Percentiles rank a stretch among this genome's conserved stretches.
phyloP scores from a whole-genome alignment of 1,140 invertebrate genomes.

The Drosophila varians region DNA sequence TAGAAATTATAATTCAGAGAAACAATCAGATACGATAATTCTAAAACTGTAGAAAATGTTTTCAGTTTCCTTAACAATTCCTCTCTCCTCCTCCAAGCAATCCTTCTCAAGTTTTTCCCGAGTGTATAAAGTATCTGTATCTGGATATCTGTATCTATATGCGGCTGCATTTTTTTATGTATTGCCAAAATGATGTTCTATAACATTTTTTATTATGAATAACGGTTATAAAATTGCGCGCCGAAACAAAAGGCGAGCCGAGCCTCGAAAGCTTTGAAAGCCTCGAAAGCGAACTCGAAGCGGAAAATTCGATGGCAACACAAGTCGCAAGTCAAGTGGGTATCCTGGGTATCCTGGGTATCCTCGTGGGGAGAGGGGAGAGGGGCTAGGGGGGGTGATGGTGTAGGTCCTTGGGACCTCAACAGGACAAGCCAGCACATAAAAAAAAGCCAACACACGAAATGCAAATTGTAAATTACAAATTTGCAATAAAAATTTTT shows the following conservation, averaged over 20 bases:
- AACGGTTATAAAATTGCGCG: conserved; percentile 75
- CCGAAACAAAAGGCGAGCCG: conserved; percentile 52
- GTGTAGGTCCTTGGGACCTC: neutral
- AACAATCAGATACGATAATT: too few relatives aligned
- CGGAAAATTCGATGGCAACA: conserved; percentile 25
- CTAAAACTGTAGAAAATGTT: too few relatives aligned
- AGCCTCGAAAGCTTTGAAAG: neutral
- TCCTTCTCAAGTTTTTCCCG: neutral
- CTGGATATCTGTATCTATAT: conserved; percentile 14
- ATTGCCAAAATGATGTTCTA: conserved; percentile 82
- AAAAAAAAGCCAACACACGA: conserved; percentile 73
- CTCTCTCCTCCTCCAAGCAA: too few relatives aligned
- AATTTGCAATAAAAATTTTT: conserved; percentile 84
- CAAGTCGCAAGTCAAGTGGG: conserved; percentile 66
- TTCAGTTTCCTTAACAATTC: neutral
- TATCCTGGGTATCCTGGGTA: neutral
- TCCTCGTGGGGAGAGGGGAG: neutral
- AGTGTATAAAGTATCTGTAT: conserved; percentile 1
- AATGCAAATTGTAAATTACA: conserved; percentile 84
- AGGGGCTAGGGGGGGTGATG: too few relatives aligned
- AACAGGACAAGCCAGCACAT: conserved; percentile 30
- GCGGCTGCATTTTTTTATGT: conserved; percentile 82
- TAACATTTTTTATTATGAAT: conserved; percentile 83
- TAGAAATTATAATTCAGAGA: too few relatives aligned
- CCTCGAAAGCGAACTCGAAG: neutral